These are phyloP conservation scores for Melanogrammus aeglefinus DNA, from an alignment of 2,797 vertebrate species.

Conservation along the genomic window DNA sequence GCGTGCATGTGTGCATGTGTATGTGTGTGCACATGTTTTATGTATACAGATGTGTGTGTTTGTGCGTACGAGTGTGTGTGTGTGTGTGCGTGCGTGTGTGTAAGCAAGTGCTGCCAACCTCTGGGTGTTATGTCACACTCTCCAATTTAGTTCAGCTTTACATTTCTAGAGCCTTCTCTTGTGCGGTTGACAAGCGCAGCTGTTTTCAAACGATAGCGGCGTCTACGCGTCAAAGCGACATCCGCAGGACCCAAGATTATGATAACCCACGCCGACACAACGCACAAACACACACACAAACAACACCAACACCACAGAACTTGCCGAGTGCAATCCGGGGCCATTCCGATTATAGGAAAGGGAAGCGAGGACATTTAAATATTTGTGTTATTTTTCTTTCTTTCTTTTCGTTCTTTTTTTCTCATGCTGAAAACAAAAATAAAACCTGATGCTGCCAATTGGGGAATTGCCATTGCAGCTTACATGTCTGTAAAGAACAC, in stretches of 20 bases:
- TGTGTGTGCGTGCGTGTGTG: constrained; percentile 14
- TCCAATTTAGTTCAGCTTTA: constrained; percentile 47
- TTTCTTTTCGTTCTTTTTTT: background rate
- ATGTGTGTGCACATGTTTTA: background rate
- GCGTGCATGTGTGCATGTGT: no score
- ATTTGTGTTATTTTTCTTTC: background rate
- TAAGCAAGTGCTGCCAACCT: constrained; percentile 16
- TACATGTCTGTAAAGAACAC: background rate
- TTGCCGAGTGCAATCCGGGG: constrained; percentile 37
- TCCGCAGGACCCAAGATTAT: constrained; percentile 47
- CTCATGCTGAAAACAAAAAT: background rate
- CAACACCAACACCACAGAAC: constrained; percentile 25
- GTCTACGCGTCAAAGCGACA: constrained; percentile 38
- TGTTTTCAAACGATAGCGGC: constrained; percentile 59
- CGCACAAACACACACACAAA: constrained; percentile 23
- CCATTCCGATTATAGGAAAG: constrained; percentile 42
- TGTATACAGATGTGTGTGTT: constrained; percentile 9
- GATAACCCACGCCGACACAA: constrained; percentile 25
- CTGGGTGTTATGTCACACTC: constrained; percentile 57
- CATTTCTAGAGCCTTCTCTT: constrained; percentile 34
- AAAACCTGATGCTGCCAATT: background rate
- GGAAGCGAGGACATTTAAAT: constrained; percentile 30
- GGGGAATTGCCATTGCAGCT: background rate
- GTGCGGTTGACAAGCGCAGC: constrained; percentile 56
- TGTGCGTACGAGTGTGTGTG: constrained; percentile 15